phyloP scores from a whole-genome alignment of 2,797 vertebrate species.

The Serranus cabrilla region DNA sequence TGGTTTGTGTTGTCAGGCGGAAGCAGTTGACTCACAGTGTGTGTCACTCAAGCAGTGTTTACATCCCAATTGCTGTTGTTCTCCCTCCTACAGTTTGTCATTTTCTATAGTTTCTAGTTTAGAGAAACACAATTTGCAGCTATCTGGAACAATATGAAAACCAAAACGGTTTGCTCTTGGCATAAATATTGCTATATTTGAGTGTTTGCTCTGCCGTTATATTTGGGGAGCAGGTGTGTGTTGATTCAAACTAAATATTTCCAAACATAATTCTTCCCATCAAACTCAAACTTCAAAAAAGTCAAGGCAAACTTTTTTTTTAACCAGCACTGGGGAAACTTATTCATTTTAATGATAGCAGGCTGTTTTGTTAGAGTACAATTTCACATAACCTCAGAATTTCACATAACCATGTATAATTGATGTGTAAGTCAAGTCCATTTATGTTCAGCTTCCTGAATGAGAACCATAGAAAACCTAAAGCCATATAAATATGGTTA shows the following conservation, averaged over 20 bases:
- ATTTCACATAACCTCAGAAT: background rate
- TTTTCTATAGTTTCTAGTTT: background rate
- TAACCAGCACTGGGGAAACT: too few relatives aligned
- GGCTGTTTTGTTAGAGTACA: background rate
- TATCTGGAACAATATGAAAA: background rate
- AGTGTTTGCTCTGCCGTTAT: background rate
- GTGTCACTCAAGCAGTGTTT: background rate
- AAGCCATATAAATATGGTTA: too few relatives aligned
- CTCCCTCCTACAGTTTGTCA: background rate
- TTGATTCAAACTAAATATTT: background rate
- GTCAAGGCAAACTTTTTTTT: background rate
- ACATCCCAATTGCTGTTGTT: background rate
- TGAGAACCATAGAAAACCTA: background rate
- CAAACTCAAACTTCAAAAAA: background rate
- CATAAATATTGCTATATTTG: background rate
- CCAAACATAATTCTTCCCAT: background rate
- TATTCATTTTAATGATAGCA: background rate
- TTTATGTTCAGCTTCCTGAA: background rate
- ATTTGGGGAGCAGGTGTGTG: too few relatives aligned
- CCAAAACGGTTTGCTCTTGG: background rate
- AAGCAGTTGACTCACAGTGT: slow-evolving; percentile 1
- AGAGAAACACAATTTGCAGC: background rate
- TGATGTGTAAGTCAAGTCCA: too few relatives aligned
- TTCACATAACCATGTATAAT: background rate
- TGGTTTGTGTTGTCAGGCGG: background rate